These are phyloP conservation scores for Sciurus niger DNA, from an alignment of 2,113 vertebrate genomes.

Conservation along the genomic window DNA sequence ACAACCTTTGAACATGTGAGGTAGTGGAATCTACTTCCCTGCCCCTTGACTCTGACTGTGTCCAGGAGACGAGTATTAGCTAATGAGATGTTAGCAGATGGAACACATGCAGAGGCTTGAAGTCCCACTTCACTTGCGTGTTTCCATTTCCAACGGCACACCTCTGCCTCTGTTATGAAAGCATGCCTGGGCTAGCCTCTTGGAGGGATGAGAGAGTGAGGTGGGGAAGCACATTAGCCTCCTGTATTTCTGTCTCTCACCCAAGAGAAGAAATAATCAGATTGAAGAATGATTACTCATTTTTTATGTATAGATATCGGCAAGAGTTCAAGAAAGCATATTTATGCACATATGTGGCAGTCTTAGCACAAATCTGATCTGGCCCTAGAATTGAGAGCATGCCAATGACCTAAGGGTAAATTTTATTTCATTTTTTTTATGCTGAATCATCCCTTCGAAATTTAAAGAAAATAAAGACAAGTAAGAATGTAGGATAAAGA, in stretches of 20 bases:
- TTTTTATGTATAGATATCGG: constrained; percentile 19
- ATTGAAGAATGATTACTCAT: constrained; percentile 55
- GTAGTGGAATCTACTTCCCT: neutral
- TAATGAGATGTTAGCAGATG: constrained; percentile 4
- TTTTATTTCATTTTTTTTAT: constrained; percentile 51
- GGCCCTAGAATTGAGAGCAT: constrained; percentile 45
- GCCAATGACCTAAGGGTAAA: neutral
- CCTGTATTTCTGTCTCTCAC: constrained; percentile 29
- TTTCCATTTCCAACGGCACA: neutral
- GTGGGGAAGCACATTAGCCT: neutral
- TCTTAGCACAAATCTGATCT: constrained; percentile 54
- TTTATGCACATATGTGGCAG: neutral
- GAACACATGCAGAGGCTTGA: neutral
- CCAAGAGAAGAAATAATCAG: constrained; percentile 50
- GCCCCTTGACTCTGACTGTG: neutral
- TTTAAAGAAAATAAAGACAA: constrained; percentile 37
- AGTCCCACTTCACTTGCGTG: neutral
- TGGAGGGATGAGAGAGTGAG: neutral
- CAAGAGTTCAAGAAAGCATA: constrained; percentile 60
- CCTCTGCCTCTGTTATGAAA: neutral
- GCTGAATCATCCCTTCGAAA: constrained; percentile 1
- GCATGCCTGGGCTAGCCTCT: neutral
- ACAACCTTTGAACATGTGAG: neutral
- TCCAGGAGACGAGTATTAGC: neutral
- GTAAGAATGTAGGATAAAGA: neutral